Evolutionary conservation across 2,113 vertebrate genomes (phyloP), one percentile per base, ranked within the genome.

Genomic region (Megaptera novaeangliae): DNA sequence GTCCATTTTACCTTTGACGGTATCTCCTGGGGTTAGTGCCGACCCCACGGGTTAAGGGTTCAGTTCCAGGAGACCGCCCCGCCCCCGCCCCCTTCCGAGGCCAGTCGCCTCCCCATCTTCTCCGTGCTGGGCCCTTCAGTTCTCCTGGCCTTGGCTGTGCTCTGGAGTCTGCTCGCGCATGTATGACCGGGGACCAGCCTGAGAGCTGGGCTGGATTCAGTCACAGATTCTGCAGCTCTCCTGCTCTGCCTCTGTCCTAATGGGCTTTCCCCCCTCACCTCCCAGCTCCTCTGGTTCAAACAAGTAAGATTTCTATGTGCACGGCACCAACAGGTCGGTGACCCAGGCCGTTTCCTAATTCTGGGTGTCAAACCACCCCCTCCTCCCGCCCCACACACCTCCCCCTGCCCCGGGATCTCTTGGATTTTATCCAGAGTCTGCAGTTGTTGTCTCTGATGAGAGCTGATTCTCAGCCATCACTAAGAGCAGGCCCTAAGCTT

Each of bases 311-410:
- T 78, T 61, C 34, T 23, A 1, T 6, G 27, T 18, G 27, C 17
- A 3, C 13, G 12, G 59, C 14, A 5, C 1, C 2, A 29, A 15
- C 6, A 3, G 34, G 17, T 20, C 9, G 14, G 5, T 59, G n/a
- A 12, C 29, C 12, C 21, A 59, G 52, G 15, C 29, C 3, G 5
- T 20, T 5, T 84, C 18, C 55, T 49, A 9, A 25, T 49, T 39
- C 1, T 46, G 44, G 31, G 9, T 6, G 20, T 68, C 5, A 15
- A 3, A 49, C 17, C 21, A n/a, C 18, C 63, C 29, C 20, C 55
- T 1, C 39, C 39, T 5, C 46, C 46, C 12, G 49, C 49, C 49
- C 49, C 49, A 49, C 49, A 49, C 49, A 49, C 49, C 49, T 49
- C 49, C 49, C 3, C 49, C 49, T 1, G 1, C 49, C 49, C 49